Evolutionary conservation across 1,140 invertebrate genomes (phyloP), one percentile per base, ranked within the genome.

Genomic region (Lithobius niger): DNA sequence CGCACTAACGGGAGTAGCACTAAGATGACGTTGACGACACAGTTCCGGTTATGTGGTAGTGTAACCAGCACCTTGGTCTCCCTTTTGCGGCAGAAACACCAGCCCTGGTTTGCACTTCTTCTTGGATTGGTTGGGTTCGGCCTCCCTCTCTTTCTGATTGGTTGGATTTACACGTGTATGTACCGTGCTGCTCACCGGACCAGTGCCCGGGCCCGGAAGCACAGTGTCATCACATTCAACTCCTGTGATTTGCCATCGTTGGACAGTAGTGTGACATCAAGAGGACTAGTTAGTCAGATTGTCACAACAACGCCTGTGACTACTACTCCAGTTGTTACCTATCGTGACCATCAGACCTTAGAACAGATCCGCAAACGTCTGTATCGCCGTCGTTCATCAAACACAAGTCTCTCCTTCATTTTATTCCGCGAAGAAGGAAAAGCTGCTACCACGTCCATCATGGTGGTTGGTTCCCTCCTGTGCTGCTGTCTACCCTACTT

Each of bases 91-190:
- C n/a, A 10, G 10, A 10, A 36, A 36, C 31, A 36, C n/a, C 31
- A n/a, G 10, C n/a, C 10, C n/a, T 36, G 31, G 31, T 10, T 36
- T 10, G 31, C 31, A n/a, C 31, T 36, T 10, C 10, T n/a, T 10
- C n/a, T 36, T 10, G 10, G 10, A 10, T 36, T 36, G 31, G 61
- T 79, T 0, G 75, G 78, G 19, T 84, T 84, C 55, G 60, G 83
- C n/a, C 61, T 80, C 43, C 83, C 83, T 0, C 77, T 84, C 51
- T 61, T 78, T 13, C 76, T 78, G 1, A 78, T 85, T 2, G 76
- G 79, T 40, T 81, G 80, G 69, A 82, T 83, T 55, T 86, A 86
- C 64, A 70, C 78, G 44, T 77, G 78, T 36, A 85, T 86, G 54
- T 85, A 84, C 62, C 75, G 74, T 16, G 82, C 82, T 15, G 83